These are phyloP conservation scores for Bombus haemorrhoidalis DNA, from an alignment of 1,140 invertebrate species.

Conservation along the genomic window DNA sequence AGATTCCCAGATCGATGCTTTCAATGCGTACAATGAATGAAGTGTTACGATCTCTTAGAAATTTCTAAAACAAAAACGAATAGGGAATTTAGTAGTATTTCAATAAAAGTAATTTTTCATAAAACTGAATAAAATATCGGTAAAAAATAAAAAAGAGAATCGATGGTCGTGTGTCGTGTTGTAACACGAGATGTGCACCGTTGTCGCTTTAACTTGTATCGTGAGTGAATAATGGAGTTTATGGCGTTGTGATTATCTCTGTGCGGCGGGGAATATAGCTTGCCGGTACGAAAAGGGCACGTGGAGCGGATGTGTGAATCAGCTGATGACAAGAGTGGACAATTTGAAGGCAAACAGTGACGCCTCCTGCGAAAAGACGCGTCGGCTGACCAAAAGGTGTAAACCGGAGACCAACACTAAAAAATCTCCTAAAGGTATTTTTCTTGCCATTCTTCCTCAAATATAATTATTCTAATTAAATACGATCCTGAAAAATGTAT, in stretches of 20 bases:
- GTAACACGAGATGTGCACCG: constrained; percentile 9
- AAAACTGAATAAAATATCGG: background rate
- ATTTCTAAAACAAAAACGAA: background rate
- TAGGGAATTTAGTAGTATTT: background rate
- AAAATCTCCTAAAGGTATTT: constrained; percentile 84
- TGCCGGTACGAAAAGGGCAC: constrained; percentile 91
- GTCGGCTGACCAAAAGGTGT: constrained; percentile 89
- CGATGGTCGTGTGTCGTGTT: background rate
- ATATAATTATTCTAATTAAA: background rate
- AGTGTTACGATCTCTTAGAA: background rate
- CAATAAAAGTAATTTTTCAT: background rate
- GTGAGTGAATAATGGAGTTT: constrained; percentile 59
- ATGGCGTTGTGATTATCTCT: constrained; percentile 68
- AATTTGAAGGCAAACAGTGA: constrained; percentile 90
- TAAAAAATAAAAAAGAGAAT: background rate
- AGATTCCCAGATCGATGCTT: background rate
- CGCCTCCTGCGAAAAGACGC: constrained; percentile 87
- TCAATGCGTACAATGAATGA: background rate
- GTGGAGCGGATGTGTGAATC: constrained; percentile 88
- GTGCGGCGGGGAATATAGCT: constrained; percentile 80
- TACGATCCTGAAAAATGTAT: too few species aligned
- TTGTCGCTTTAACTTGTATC: constrained; percentile 8
- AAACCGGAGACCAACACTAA: constrained; percentile 86
- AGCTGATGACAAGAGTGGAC: constrained; percentile 88
- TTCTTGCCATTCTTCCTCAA: background rate